Conservation (phyloP, 2,797 vertebrate genomes). For the Artibeus lituratus region DNA sequence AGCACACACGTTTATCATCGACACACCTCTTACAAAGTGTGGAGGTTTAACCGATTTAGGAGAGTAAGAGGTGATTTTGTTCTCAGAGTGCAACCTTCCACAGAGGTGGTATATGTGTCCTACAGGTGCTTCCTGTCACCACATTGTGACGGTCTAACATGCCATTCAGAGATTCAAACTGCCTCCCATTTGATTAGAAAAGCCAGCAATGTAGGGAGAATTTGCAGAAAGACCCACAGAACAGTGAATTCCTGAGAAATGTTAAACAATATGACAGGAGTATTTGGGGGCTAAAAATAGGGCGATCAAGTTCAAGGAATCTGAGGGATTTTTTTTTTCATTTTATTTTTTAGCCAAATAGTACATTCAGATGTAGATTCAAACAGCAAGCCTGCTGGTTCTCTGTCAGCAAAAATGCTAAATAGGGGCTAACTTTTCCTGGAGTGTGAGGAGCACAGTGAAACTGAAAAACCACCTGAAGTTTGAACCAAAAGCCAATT, state of each 20-base stretch:
- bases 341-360: constrained; percentile 15
- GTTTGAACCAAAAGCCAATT: constrained; percentile 56
- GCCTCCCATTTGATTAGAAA: constrained; percentile 31
- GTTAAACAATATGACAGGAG: neutral
- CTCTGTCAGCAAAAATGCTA: constrained; percentile 56
- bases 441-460: neutral
- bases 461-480: constrained; percentile 61
- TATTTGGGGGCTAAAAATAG: neutral
- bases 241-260: constrained; percentile 21
- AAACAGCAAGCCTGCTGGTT: constrained; percentile 41
- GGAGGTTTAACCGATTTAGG: constrained; percentile 12
- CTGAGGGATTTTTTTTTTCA: neutral
- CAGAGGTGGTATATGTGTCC: neutral
- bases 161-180: neutral
- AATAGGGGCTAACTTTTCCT: neutral
- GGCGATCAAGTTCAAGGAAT: constrained; percentile 28
- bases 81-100: neutral
- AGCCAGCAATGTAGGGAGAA: neutral
- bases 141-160: neutral
- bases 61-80: constrained; percentile 28
- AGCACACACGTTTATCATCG: neutral
- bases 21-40: neutral
- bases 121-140: neutral
- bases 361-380: constrained; percentile 37
- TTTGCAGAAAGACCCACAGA: constrained; percentile 29